Evolutionary conservation across 2,797 vertebrate genomes (phyloP).

Genomic region (Muscicapa comitata): DNA sequence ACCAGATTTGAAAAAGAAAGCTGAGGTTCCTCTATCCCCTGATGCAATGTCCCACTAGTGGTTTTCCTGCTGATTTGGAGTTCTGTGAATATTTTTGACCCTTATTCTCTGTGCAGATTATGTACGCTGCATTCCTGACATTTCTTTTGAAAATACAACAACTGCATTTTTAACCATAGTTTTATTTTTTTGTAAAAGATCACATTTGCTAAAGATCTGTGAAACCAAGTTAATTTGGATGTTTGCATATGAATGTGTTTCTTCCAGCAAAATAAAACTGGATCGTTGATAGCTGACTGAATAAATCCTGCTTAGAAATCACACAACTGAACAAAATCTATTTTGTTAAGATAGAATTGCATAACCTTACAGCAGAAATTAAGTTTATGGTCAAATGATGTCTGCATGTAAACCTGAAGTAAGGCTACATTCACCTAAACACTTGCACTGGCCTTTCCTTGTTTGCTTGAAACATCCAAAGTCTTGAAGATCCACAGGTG

Average conservation of each 20-base stretch:
- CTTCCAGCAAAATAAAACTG: neutral
- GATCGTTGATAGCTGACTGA: neutral
- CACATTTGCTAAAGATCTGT: neutral
- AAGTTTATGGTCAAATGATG: neutral
- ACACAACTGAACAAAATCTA: neutral
- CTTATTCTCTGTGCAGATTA: neutral
- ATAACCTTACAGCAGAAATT: neutral
- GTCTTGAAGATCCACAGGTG: neutral
- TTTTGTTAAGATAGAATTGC: neutral
- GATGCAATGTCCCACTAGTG: neutral
- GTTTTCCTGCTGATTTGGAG: neutral
- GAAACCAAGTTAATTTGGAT: neutral
- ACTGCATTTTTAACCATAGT: neutral
- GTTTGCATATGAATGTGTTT: neutral
- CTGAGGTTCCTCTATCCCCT: neutral
- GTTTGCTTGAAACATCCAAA: neutral
- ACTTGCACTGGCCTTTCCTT: neutral
- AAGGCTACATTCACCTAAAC: neutral
- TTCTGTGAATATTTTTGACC: neutral
- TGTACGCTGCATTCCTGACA: neutral
- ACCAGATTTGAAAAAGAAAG: neutral
- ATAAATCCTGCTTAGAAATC: neutral
- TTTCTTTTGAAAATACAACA: neutral
- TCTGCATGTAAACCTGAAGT: neutral
- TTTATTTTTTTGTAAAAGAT: neutral